Evolutionary conservation across 2,888 invertebrate genomes (phyloP), one percentile per base, ranked within the genome.

Genomic region (Argyra leucocephala): DNA sequence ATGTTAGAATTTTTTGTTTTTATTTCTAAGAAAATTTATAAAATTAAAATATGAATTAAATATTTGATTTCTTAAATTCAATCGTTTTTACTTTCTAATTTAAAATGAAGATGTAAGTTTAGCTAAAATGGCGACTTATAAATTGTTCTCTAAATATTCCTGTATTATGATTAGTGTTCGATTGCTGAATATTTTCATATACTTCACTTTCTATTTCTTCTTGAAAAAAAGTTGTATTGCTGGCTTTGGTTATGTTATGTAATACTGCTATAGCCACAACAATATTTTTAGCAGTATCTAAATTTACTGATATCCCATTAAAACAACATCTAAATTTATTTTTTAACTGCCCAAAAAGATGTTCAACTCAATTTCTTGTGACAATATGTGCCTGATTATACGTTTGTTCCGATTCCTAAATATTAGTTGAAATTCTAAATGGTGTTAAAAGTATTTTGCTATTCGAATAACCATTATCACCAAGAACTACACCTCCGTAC

Each of bases 311-410:
- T n/a, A n/a, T n/a, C n/a, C n/a, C n/a, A 57, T 59, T 63, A n/a
- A 63, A 57, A 21, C 63, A 63, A 22, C 31, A 22, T 12, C 63
- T 2, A n/a, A 63, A 63, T 24, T 63, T 63, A 57, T 63, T 59
- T 63, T 63, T 63, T 9, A 58, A 58, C 26, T 63, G 26, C 5
- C 26, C 58, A 63, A 58, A 59, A 7, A 57, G 7, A 21, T 57
- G 18, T 18, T 57, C 57, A 1, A 57, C n/a, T 1, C 21, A 21
- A 57, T 63, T 63, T 23, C 63, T n/a, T 15, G 63, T 36, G 2
- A n/a, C 31, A 59, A 63, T 57, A 58, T 63, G 59, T 58, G 63
- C 63, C 15, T 26, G 22, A 31, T 63, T 58, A n/a, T 26, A 58
- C 4, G 26, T 21, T 23, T n/a, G 23, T 26, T 58, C 57, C 26